phyloP scores from a whole-genome alignment of 2,888 invertebrate species.

The Rotaria magnacalcarata region DNA sequence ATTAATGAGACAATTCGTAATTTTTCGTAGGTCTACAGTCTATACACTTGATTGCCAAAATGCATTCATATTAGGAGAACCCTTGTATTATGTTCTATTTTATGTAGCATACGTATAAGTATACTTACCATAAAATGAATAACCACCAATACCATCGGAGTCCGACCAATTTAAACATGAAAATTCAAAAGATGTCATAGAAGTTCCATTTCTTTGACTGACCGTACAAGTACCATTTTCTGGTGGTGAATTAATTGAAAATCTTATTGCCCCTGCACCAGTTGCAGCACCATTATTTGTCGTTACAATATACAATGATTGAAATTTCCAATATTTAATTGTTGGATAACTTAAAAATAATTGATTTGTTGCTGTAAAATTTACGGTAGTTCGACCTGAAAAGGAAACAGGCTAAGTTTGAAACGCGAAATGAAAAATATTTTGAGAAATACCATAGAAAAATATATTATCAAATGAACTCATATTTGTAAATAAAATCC shows the following conservation, averaged over 20 bases:
- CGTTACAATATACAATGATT: neutral
- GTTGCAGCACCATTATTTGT: neutral
- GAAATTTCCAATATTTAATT: neutral
- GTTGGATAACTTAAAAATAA: conserved; percentile 8
- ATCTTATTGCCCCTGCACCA: neutral
- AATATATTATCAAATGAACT: neutral
- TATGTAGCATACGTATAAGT: neutral
- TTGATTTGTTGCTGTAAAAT: neutral
- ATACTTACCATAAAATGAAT: conserved; percentile 14
- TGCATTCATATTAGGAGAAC: no score
- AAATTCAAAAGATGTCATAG: neutral
- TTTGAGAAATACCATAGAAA: neutral
- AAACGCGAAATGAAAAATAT: neutral
- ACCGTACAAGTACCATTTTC: neutral
- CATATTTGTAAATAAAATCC: neutral
- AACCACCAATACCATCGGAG: neutral
- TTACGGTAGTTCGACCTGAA: neutral
- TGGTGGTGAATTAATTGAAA: neutral
- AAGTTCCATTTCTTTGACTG: neutral
- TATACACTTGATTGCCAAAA: no score
- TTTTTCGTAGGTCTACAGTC: no score
- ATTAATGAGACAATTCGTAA: no score
- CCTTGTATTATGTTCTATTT: no score
- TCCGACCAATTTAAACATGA: neutral
- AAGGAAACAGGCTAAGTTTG: neutral